Evolutionary conservation across 2,113 vertebrate species (phyloP).

Genomic region (Illadopsis cleaveri): DNA sequence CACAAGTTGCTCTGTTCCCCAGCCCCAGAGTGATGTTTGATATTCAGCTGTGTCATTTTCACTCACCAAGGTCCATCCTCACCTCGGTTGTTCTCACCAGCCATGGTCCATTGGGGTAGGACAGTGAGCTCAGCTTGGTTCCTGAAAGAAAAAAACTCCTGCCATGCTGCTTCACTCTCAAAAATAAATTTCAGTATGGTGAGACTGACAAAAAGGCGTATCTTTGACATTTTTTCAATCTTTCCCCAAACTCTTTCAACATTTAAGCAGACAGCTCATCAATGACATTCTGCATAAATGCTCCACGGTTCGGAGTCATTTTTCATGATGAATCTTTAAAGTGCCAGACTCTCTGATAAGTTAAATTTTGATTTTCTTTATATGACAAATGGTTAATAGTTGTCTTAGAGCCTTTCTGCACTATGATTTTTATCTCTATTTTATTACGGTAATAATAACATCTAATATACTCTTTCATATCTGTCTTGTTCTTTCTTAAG

Average conservation of each 20-base stretch:
- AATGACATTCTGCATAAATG: slow-evolving; percentile 29
- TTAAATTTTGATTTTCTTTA: slow-evolving; percentile 37
- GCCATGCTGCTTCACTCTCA: neutral
- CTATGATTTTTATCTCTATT: slow-evolving; percentile 37
- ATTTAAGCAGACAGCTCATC: slow-evolving; percentile 39
- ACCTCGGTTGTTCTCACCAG: neutral
- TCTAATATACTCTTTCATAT: slow-evolving; percentile 54
- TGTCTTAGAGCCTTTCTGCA: slow-evolving; percentile 25
- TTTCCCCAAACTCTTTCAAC: slow-evolving; percentile 10
- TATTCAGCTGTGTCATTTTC: neutral
- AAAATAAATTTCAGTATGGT: neutral
- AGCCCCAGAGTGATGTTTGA: neutral
- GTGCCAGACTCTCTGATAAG: slow-evolving; percentile 28
- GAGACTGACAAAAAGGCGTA: neutral
- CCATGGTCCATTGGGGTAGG: rapidly evolving
- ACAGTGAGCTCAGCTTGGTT: neutral
- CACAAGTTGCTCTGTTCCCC: neutral
- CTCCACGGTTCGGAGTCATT: neutral
- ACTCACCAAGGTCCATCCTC: neutral
- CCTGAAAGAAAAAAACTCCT: neutral
- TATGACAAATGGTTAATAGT: slow-evolving; percentile 22
- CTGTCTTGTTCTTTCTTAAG: slow-evolving; percentile 55
- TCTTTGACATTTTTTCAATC: neutral
- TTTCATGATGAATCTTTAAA: slow-evolving; percentile 49
- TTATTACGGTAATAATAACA: slow-evolving; percentile 58